These are phyloP conservation scores for Morus bassanus DNA, from an alignment of 2,797 vertebrate genomes.

Conservation along the genomic window DNA sequence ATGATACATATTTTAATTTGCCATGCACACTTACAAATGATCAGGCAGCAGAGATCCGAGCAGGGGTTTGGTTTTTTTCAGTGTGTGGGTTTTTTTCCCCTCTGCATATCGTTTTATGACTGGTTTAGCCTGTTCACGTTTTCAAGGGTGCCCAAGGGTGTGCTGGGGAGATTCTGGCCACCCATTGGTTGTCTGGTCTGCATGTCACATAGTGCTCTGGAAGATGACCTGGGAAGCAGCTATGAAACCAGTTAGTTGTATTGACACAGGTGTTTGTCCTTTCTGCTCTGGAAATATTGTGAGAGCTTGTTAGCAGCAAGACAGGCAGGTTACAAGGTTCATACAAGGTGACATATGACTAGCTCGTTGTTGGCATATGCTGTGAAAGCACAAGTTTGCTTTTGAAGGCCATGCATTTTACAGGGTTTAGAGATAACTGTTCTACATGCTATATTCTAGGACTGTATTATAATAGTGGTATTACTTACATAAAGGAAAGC, in stretches of 20 bases:
- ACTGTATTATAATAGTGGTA: background rate
- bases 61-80: background rate
- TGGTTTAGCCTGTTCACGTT: background rate
- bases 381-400: background rate
- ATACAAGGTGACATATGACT: background rate
- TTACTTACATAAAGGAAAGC: background rate
- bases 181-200: background rate
- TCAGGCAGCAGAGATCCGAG: background rate
- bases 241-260: background rate
- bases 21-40: background rate
- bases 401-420: background rate
- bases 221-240: background rate
- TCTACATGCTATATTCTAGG: background rate
- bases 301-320: background rate
- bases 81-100: background rate
- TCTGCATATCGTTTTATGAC: background rate
- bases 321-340: background rate
- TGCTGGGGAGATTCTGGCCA: background rate
- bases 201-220: background rate
- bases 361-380: background rate
- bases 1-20: fast-evolving
- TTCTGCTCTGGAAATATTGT: background rate
- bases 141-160: background rate
- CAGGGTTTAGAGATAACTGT: background rate
- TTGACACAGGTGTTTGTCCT: background rate